phyloP scores from a whole-genome alignment of 2,888 invertebrate species.

The Hyppa rectilinea region DNA sequence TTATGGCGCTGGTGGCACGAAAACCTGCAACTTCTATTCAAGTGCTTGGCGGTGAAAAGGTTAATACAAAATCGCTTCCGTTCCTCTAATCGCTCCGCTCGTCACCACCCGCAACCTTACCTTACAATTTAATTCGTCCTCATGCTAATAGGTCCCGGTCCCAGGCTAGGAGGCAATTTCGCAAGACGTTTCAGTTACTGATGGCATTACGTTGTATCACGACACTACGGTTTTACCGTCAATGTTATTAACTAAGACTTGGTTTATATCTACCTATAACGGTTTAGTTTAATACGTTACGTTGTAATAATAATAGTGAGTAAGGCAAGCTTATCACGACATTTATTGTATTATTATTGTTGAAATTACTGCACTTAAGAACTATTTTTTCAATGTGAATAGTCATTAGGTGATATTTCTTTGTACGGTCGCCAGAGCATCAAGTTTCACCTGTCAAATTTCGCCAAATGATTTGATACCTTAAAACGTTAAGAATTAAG shows the following conservation, averaged over 20 bases:
- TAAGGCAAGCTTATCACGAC: too few species aligned
- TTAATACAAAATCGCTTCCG: constrained; percentile 29
- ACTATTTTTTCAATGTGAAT: too few species aligned
- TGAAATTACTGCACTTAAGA: too few species aligned
- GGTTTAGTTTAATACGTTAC: not conserved
- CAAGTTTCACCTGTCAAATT: too few species aligned
- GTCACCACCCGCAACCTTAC: constrained; percentile 15
- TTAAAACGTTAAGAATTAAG: too few species aligned
- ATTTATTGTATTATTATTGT: too few species aligned
- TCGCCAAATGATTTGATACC: too few species aligned
- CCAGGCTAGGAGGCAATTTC: constrained; percentile 75
- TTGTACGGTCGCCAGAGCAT: too few species aligned
- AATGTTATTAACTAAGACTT: not conserved
- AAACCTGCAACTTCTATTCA: too few species aligned
- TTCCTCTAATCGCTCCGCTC: constrained; percentile 28
- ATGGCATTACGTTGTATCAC: constrained; percentile 69
- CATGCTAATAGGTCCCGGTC: constrained; percentile 77
- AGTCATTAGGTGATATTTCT: too few species aligned
- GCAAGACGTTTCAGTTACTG: constrained; percentile 76
- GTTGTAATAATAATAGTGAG: not conserved
- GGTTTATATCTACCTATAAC: not conserved
- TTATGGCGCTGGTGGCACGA: too few species aligned
- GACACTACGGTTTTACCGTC: constrained; percentile 46
- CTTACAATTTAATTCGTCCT: constrained; percentile 76
- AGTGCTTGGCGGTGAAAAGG: too few species aligned